Conservation (phyloP, 1,140 invertebrate genomes). For the Platyscapa corneri region DNA sequence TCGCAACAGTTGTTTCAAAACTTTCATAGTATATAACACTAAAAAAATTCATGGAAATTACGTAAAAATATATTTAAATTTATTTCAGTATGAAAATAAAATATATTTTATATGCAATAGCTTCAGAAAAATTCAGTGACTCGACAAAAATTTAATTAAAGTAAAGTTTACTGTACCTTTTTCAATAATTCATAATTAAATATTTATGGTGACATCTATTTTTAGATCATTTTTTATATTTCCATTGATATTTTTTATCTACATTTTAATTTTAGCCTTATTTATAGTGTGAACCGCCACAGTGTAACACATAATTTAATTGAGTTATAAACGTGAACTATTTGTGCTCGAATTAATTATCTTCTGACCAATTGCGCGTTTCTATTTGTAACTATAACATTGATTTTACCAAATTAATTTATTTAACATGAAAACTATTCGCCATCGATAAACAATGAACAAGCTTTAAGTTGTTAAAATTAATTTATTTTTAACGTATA, state of each 20-base stretch:
- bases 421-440: neutral
- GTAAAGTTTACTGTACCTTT: too few relatives aligned
- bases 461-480: too few relatives aligned
- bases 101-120: neutral
- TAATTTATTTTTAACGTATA: too few relatives aligned
- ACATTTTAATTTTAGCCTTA: too few relatives aligned
- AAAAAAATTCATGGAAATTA: neutral
- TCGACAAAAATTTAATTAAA: too few relatives aligned
- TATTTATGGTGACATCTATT: too few relatives aligned
- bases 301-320: neutral
- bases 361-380: neutral
- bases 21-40: neutral
- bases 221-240: too few relatives aligned
- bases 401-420: conserved; percentile 32
- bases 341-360: conserved; percentile 8
- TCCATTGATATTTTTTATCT: too few relatives aligned
- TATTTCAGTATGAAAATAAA: neutral
- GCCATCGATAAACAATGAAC: too few relatives aligned
- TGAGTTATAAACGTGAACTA: neutral
- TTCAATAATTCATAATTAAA: too few relatives aligned
- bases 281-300: too few relatives aligned
- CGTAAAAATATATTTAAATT: neutral
- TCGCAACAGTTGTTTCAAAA: neutral
- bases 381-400: conserved; percentile 24
- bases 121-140: too few relatives aligned